Evolutionary conservation across 2,113 vertebrate genomes (phyloP).

Genomic region (Lagopus leucura): DNA sequence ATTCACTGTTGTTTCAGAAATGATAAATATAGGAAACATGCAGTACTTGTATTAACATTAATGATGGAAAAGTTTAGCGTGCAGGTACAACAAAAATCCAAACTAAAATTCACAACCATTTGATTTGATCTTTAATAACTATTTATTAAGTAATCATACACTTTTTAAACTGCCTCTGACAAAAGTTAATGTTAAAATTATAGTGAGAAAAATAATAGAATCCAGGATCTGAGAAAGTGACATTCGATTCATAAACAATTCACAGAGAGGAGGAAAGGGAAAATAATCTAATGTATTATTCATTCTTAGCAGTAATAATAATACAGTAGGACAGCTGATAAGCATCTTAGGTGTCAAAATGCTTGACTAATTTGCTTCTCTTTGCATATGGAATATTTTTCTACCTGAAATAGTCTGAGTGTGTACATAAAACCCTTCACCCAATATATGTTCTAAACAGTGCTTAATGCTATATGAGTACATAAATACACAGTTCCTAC

Average conservation of each 20-base stretch:
- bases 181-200: not conserved
- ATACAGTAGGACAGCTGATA: not conserved
- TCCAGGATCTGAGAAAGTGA: not conserved
- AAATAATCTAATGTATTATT: not conserved
- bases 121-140: not conserved
- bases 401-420: not conserved
- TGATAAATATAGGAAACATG: not conserved
- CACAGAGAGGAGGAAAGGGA: not conserved
- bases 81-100: not conserved
- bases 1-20: not conserved
- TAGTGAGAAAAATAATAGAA: not conserved
- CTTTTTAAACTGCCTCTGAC: not conserved
- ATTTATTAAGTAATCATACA: not conserved
- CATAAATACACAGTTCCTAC: not conserved
- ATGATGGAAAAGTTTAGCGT: not conserved
- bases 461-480: not conserved
- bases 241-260: not conserved
- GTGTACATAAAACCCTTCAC: not conserved
- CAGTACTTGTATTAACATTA: not conserved
- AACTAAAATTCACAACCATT: not conserved
- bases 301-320: not conserved
- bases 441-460: not conserved
- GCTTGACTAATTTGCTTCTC: not conserved
- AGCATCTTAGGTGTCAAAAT: not conserved
- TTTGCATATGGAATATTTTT: not conserved